Evolutionary conservation across 2,113 vertebrate species (phyloP).

Genomic region (Todiramphus saurophagus): DNA sequence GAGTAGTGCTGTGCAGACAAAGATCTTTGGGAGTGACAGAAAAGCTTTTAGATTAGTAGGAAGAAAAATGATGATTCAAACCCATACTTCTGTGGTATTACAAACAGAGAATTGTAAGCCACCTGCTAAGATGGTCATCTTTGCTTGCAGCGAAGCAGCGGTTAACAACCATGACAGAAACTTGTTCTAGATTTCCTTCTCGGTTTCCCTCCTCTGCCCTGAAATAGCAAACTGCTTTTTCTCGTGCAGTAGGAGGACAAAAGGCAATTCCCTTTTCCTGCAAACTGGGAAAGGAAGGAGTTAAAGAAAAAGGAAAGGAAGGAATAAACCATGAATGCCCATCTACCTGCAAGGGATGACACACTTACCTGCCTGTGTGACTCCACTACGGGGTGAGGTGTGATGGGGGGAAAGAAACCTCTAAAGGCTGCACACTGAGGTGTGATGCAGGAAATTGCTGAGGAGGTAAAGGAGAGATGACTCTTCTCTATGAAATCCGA

Average conservation of each 20-base stretch:
- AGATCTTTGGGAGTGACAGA: neutral
- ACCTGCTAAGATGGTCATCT: neutral
- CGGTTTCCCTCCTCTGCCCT: neutral
- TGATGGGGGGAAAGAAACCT: neutral
- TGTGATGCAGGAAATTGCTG: neutral
- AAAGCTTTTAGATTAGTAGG: neutral
- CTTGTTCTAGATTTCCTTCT: neutral
- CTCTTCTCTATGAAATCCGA: neutral
- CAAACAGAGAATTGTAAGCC: neutral
- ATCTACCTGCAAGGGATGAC: neutral
- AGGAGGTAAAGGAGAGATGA: neutral
- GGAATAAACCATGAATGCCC: neutral
- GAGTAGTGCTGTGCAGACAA: neutral
- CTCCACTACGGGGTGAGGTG: neutral
- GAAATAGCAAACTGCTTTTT: neutral
- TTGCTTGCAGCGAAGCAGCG: neutral
- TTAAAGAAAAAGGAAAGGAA: neutral
- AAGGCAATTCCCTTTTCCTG: neutral
- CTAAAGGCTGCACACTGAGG: neutral
- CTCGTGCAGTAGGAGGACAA: neutral
- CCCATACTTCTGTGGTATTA: neutral
- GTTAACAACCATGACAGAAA: conserved; percentile 12
- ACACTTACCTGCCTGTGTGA: neutral
- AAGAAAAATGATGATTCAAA: neutral
- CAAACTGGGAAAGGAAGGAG: neutral